phyloP scores from a whole-genome alignment of 2,113 vertebrate species.

The Sylvia atricapilla region DNA sequence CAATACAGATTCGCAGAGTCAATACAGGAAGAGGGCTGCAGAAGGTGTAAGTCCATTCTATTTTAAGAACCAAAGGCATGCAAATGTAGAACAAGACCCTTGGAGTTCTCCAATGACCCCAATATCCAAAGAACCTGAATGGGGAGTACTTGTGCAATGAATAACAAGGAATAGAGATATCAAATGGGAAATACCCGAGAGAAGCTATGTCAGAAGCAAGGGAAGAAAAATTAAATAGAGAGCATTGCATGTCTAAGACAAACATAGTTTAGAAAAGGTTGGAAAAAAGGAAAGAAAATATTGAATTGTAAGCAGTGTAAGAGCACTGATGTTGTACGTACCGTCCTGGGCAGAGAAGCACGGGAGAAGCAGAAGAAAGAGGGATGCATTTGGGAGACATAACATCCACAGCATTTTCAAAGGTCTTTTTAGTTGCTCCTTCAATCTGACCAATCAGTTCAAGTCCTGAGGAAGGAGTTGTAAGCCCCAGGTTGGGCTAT shows the following conservation, averaged over 20 bases:
- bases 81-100: neutral
- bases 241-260: neutral
- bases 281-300: neutral
- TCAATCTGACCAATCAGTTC: neutral
- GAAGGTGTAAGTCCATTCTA: neutral
- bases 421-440: neutral
- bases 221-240: neutral
- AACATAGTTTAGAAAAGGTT: neutral
- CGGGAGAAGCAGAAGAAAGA: neutral
- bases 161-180: neutral
- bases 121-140: neutral
- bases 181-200: neutral
- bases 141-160: neutral
- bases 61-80: neutral
- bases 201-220: neutral
- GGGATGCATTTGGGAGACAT: neutral
- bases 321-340: neutral
- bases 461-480: neutral
- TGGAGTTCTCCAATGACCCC: neutral
- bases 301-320: neutral
- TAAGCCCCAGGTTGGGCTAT: neutral
- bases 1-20: neutral
- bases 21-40: neutral
- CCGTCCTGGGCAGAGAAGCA: neutral
- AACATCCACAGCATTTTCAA: neutral